Evolutionary conservation across 2,888 invertebrate genomes (phyloP).

Genomic region (Diplazon laetatorius): DNA sequence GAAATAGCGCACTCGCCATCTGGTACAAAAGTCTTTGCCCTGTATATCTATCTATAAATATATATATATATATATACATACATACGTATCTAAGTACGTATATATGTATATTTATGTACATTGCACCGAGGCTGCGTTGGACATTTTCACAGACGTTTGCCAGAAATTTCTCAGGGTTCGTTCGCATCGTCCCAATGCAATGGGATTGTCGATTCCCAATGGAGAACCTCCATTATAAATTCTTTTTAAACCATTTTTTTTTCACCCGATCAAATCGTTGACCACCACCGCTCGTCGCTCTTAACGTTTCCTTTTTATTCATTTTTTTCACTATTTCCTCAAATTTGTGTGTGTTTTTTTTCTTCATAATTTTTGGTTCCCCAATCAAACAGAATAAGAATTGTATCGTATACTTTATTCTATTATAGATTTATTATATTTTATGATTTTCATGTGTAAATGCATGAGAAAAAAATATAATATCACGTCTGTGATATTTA

Average conservation of each 20-base stretch:
- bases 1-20: slow-evolving; percentile 32
- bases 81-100: not conserved
- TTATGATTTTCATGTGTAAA: not conserved
- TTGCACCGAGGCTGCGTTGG: slow-evolving; percentile 1
- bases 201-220: not conserved
- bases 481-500: too few species aligned
- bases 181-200: slow-evolving; percentile 22
- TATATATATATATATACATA: too few species aligned
- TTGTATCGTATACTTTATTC: too few species aligned
- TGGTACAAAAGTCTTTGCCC: slow-evolving; percentile 5
- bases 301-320: not conserved
- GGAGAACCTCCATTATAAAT: not conserved
- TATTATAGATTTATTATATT: too few species aligned
- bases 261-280: slow-evolving; percentile 40
- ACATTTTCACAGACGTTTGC: not conserved
- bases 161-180: slow-evolving; percentile 7
- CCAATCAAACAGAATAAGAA: too few species aligned
- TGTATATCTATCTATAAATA: not conserved
- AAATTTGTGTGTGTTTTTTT: too few species aligned
- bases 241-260: not conserved
- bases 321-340: too few species aligned
- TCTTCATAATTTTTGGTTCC: not conserved
- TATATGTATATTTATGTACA: too few species aligned
- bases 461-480: too few species aligned
- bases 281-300: slow-evolving; percentile 62